These are phyloP conservation scores for Falco naumanni DNA, from an alignment of 2,797 vertebrate species.

Conservation along the genomic window DNA sequence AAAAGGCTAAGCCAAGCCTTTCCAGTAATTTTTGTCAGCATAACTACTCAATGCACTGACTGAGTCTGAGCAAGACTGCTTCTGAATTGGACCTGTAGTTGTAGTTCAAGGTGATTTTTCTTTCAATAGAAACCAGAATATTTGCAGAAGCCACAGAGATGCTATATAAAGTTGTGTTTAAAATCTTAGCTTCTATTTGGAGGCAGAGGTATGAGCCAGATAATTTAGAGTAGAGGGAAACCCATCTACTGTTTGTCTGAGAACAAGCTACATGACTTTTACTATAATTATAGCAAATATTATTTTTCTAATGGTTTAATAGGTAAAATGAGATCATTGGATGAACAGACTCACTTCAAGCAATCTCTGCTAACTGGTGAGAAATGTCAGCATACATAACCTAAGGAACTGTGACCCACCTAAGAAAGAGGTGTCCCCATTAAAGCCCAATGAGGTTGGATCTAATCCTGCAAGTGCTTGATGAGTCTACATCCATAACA, in stretches of 20 bases:
- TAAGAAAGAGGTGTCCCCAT: not conserved
- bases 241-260: not conserved
- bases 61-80: slow-evolving; percentile 18
- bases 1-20: slow-evolving; percentile 63
- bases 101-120: slow-evolving; percentile 6
- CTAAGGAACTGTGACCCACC: rapidly evolving
- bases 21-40: slow-evolving; percentile 42
- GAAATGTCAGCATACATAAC: not conserved
- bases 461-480: not conserved
- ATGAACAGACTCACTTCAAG: not conserved
- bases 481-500: not conserved
- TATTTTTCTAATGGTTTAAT: not conserved
- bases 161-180: not conserved
- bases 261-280: not conserved
- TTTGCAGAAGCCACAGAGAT: slow-evolving; percentile 2
- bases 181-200: not conserved
- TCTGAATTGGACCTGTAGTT: not conserved
- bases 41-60: slow-evolving; percentile 6
- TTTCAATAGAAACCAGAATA: not conserved
- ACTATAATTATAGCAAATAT: not conserved
- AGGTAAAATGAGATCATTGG: not conserved
- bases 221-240: not conserved
- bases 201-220: not conserved
- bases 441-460: not conserved
- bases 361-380: not conserved